Evolutionary conservation across 2,113 vertebrate species (phyloP), one percentile per base, ranked within the genome.

Genomic region (Progne subis): DNA sequence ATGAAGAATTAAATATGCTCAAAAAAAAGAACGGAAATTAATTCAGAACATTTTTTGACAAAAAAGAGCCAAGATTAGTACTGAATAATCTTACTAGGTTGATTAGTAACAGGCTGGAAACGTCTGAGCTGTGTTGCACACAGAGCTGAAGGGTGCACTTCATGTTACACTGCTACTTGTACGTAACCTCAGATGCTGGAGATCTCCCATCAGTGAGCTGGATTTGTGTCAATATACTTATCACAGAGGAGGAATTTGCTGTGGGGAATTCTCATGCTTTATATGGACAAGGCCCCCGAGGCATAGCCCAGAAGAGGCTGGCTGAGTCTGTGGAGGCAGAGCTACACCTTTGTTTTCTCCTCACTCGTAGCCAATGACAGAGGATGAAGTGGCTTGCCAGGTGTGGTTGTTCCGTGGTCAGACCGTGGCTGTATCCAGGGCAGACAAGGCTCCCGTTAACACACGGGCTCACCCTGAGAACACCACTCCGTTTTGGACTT

Each of bases 141-240:
- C n/a, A 39, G 50, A 85, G 60, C 43, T 57, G 59, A 91, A 86
- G 63, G 25, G 41, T 41, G 2, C 46, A 59, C 64, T 86, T 70
- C 12, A 3, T 26, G 39, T 70, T 59, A 57, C 12, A 15, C 8
- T 86, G 72, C 76, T 86, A 7, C 56, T 86, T 79, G 69, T 37
- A 60, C 37, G 50, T 89, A 71, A 60, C 70, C 65, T 91, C 49
- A 86, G 25, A 52, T 76, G 69, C 83, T 28, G 59, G 52, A 84
- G 77, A 75, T 83, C 77, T 89, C 52, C 41, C 65, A 76, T 68
- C 23, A 41, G 23, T 57, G 81, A 91, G 83, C 49, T 89, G 80
- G 89, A 65, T 75, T 95, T 89, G 41, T 79, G 89, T 95, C 86
- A 91, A 82, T 95, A 76, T 4, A 70, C 53, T 91, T 87, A 91